Evolutionary conservation across 2,888 invertebrate species (phyloP), one percentile per base, ranked within the genome.

Genomic region (Tetragonisca angustula): DNA sequence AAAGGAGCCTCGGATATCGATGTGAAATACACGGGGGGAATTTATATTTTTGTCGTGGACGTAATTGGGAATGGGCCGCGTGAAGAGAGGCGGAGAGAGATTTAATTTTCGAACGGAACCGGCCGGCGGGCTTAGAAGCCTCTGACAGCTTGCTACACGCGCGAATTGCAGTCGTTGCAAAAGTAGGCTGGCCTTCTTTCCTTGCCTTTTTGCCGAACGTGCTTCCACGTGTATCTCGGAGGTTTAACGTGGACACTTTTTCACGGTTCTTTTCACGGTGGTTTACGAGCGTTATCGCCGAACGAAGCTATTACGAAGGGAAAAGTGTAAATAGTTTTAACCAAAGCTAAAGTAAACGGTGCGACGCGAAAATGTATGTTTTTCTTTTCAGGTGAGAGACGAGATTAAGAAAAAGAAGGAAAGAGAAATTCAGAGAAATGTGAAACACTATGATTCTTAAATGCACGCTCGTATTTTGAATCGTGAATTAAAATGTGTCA

Each of bases 11-110:
- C 27, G 71, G 79, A 72, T 79, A 87, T 87, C 88, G 87, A 89
- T 87, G 82, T 84, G 83, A 87, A 89, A 85, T 77, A 87, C 87
- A 75, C 85, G 76, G 81, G 77, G 77, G 32, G 32, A 88, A 80
- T 80, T 89, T 87, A 74, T 84, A 79, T 80, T 84, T 61, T 88
- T 71, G 76, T 85, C 65, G 75, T 54, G 74, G 67, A 72, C 54
- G 84, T 84, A 84, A 84, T 84, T 74, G 79, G 61, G 71, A 61
- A 81, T 54, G 72, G 24, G 43, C 36, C 56, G 67, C 73, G 65
- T 61, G 84, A 71, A 82, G 27, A 27, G 27, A 52, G 64, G 64
- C n/a, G 56, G 68, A 61, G 83, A 61, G 83, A 77, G 64, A 73
- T 83, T 83, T 62, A 68, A 76, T 83, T 83, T 73, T 62, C 83